Base-by-base conservation (phyloP, 2,113 vertebrate species). In the Apus apus region DNA sequence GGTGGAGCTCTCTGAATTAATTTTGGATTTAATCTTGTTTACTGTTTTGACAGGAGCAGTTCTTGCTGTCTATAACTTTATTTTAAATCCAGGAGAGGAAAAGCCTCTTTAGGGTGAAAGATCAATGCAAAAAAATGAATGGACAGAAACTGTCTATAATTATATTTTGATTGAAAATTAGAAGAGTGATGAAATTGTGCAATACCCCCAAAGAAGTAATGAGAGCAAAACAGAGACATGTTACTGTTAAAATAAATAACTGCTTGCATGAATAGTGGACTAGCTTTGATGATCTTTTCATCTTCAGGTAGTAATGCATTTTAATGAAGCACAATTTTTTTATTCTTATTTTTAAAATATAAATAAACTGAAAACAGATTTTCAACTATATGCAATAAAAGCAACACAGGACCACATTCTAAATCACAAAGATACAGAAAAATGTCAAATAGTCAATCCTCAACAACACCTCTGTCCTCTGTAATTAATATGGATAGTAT, bases 11-110 rank as follows among this genome's bases (percentile, higher is more conserved):
- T 85, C 89, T 66, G 43, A 54, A 80, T 90, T 84, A 81, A 87
- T 94, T 94, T 76, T 8, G 48, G 48, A 38, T 85, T 85, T 57
- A 71, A 68, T 75, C 14, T 87, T 89, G 70, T 89, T 95, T 94
- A 57, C 23, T 78, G 12, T 65, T 95, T 94, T 86, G 72, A 79
- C 71, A 65, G 50, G 18, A 92, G 40, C 29, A 93, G 9, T 87
- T 78, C 43, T 86, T 88, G 65, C 32, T 89, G 61, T 65, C 36
- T 79, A 1, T 87, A 75, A 56, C 61, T 75, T 64, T 83, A 87
- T 85, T 89, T 72, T 75, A 77, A 91, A 85, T 68, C 26, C 32
- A 30, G 6, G n/a, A 93, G 32, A 29, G 19, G 1, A 67, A 72
- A 80, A 50, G 4, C 6, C 23, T 89, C 21, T 64, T 34, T 19